Base-by-base conservation (phyloP, 2,888 invertebrate species). In the Liposcelis brunnea region DNA sequence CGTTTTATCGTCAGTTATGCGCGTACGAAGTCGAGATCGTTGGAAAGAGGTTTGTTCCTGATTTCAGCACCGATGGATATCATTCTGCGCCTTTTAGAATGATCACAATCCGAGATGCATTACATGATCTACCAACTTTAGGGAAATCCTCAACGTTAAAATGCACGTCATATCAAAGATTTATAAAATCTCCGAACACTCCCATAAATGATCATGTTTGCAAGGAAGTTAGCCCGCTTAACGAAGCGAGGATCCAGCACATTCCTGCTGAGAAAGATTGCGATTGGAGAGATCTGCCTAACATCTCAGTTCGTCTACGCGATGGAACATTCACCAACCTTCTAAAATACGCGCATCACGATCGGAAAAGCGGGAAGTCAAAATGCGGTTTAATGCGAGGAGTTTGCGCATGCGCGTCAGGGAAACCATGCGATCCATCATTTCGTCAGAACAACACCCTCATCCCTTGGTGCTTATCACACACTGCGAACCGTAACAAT, bases 401-500 rank as follows among this genome's bases (percentile, higher is more conserved):
- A 2, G 69, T 71, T 15, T 71, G 71, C 54, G 51, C 59, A 1
- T 72, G 71, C 58, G 64, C 65, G 0, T 61, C 62, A 31, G 53
- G 53, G 2, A 49, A 49, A 35, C 21, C 55, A 5, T 69, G 69
- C 55, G 64, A 67, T 44, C 56, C 66, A 0, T 55, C 59, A 53
- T 62, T 63, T 54, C 56, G 63, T 2, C 70, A 70, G 56, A 62
- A 60, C 52, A 65, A 68, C 53, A 71, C 71, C 1, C 52, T 72
- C n/a, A 64, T 72, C 42, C 71, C 71, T 2, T 72, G 71, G 71
- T 68, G 69, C 51, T 57, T 70, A 31, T 68, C 70, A 2, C 71
- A 72, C 55, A 70, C 71, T 1, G 69, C 66, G 7, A 67, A 69
- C 55, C 53, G 67, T 10, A 67, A 71, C 56, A 68, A 67, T 52